Base-by-base conservation (phyloP, 2,888 invertebrate species). In the Lasioglossum leucozonium region DNA sequence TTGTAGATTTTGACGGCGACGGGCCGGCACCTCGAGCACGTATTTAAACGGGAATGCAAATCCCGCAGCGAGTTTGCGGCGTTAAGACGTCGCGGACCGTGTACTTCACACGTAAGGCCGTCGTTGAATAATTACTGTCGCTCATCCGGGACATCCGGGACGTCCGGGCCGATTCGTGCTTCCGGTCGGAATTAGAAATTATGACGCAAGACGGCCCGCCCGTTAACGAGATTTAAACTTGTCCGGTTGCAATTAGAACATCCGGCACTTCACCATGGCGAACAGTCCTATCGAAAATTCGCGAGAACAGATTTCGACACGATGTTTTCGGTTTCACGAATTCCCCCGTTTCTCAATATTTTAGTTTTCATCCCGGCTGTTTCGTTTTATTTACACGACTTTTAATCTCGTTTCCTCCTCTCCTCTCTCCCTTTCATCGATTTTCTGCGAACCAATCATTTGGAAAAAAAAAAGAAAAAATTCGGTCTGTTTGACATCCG, bases 41-140 rank as follows among this genome's bases (percentile, higher is more conserved):
- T 75, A 81, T 81, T 81, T 67, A 72, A 65, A 72, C 26, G 40
- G 51, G 58, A 74, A 30, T 58, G 51, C 65, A 65, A 72, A 74
- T 72, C 74, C 51, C 37, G 82, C 69, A 75, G 78, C 30, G 84
- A 78, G 58, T 71, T 37, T 44, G 77, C 51, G 71, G 26, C 37
- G 65, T 81, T 82, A 84, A 78, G 83, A 72, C 22, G 44, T 37
- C 76, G 42, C 75, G 82, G 79, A 75, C 75, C 55, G 40, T 30
- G 30, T 69, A 74, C 51, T 51, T 77, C 71, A 10, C 10, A n/a
- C n/a, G 62, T 44, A 13, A 65, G 22, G 13, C 55, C 30, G 58
- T 44, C 65, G 13, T 4, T 37, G 69, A 72, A 72, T 83, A 84
- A 84, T 84, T 78, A 78, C 83, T 78, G 84, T 84, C 84, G 55